Evolutionary conservation across 2,113 vertebrate species (phyloP).

Genomic region (Sula dactylatra): DNA sequence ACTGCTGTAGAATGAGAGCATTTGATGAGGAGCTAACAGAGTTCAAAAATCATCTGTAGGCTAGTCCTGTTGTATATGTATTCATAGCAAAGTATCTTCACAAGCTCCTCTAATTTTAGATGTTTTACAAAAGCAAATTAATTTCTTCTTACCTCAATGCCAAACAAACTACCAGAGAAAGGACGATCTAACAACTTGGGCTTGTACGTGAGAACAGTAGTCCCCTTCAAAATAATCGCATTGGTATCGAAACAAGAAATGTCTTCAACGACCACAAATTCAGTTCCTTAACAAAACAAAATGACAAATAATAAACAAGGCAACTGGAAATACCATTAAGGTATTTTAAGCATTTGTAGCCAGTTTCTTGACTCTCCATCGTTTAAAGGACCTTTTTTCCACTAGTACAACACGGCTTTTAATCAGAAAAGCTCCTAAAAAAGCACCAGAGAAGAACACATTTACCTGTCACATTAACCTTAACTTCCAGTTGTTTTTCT

Average conservation of each 20-base stretch:
- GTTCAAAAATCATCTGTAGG: not conserved
- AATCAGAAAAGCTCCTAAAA: not conserved
- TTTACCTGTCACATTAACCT: conserved; percentile 94
- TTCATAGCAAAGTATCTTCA: not conserved
- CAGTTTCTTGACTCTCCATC: not conserved
- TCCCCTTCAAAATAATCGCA: conserved; percentile 95
- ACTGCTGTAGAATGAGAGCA: not conserved
- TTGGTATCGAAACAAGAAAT: conserved; percentile 88
- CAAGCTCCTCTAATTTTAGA: not conserved
- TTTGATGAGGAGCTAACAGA: not conserved
- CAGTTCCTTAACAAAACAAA: conserved; percentile 82
- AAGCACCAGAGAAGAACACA: not conserved
- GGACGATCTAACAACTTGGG: conserved; percentile 89
- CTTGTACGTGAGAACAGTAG: conserved; percentile 96
- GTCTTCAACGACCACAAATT: conserved; percentile 97
- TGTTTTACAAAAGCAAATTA: not conserved
- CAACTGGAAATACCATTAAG: not conserved
- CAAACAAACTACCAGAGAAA: conserved; percentile 93
- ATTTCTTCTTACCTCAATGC: conserved; percentile 85
- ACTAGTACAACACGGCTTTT: not conserved
- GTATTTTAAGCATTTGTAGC: not conserved
- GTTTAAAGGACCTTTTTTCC: not conserved
- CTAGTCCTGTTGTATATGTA: not conserved
- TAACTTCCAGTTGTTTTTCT: conserved; percentile 89
- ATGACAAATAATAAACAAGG: not conserved